Conservation (phyloP, 2,888 invertebrate species). For the Sussaba pulchella region DNA sequence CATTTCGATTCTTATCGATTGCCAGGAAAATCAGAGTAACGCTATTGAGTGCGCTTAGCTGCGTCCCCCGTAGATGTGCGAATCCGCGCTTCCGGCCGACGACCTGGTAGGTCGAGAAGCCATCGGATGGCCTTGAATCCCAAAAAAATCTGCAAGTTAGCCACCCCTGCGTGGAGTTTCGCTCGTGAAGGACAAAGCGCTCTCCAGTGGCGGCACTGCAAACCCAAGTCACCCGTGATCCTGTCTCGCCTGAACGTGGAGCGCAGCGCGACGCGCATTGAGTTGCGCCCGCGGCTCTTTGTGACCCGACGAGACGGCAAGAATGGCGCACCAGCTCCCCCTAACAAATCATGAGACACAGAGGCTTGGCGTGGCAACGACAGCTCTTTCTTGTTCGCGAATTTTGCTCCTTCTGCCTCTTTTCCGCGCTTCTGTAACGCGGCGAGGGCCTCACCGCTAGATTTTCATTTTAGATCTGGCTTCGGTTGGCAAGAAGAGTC, state of each 20-base stretch:
- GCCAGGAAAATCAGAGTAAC: no score
- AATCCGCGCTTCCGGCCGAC: no score
- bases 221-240: no score
- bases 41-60: no score
- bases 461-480: constrained; percentile 81
- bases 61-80: no score
- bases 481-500: constrained; percentile 58
- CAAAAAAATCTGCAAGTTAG: no score
- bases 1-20: no score
- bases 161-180: not conserved
- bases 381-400: constrained; percentile 41
- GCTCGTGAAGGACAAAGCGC: constrained; percentile 34
- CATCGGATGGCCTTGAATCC: no score
- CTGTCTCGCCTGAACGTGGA: no score
- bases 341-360: constrained; percentile 50
- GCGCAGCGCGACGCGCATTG: not conserved
- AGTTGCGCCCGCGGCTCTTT: not conserved
- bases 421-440: constrained; percentile 4
- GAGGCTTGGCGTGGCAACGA: constrained; percentile 35
- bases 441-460: constrained; percentile 71
- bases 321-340: not conserved
- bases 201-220: constrained; percentile 3
- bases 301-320: not conserved
- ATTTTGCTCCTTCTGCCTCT: constrained; percentile 52
- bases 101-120: no score